These are phyloP conservation scores for Gnathonemus longibarbis DNA, from an alignment of 2,113 vertebrate species.

Conservation along the genomic window DNA sequence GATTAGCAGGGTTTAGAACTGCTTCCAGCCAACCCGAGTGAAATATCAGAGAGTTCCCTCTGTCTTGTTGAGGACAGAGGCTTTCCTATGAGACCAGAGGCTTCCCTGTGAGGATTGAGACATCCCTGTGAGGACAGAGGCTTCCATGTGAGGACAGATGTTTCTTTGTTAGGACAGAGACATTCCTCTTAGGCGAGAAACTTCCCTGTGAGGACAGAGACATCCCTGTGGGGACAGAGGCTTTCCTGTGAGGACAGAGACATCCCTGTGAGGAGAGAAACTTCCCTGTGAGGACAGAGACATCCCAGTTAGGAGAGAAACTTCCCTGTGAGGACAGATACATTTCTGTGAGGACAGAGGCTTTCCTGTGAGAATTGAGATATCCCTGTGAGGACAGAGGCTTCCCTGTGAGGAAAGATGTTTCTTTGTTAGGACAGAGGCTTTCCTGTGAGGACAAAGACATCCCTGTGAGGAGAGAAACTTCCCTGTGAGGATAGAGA, in stretches of 20 bases:
- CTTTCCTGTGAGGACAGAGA: not conserved
- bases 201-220: not conserved
- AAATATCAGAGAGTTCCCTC: not conserved
- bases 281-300: too few relatives aligned
- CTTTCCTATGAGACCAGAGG: too few relatives aligned
- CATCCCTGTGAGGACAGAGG: not conserved
- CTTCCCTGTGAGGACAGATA: not conserved
- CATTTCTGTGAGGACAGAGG: not conserved
- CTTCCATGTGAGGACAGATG: not conserved
- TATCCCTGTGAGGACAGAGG: accelerated
- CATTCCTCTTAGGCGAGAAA: too few relatives aligned
- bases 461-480: too few relatives aligned
- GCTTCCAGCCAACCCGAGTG: not conserved
- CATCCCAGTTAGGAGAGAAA: not conserved
- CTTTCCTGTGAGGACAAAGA: too few relatives aligned
- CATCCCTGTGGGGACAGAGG: not conserved
- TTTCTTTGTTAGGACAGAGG: not conserved
- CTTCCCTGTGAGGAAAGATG: too few relatives aligned
- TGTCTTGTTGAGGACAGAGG: too few relatives aligned
- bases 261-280: too few relatives aligned
- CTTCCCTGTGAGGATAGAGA: too few relatives aligned
- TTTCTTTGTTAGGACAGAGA: too few relatives aligned
- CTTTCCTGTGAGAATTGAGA: not conserved
- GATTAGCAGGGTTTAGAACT: not conserved
- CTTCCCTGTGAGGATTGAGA: too few relatives aligned